Evolutionary conservation across 2,888 invertebrate genomes (phyloP).

Genomic region (Cheilosia variabilis): DNA sequence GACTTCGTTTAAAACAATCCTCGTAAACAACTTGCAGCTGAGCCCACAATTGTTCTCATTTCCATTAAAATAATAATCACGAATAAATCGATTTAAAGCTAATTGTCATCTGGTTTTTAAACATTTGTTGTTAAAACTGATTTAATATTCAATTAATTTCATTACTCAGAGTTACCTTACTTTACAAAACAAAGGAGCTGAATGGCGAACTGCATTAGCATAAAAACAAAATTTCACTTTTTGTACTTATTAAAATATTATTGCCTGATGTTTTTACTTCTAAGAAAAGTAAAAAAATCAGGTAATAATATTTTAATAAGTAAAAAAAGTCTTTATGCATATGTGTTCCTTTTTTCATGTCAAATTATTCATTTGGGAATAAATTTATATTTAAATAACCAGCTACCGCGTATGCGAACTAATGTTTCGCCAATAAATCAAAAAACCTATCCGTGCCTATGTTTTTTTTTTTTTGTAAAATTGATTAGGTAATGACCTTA

Average conservation of each 20-base stretch:
- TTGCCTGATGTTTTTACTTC: not conserved
- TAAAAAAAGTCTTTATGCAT: not conserved
- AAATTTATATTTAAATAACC: not conserved
- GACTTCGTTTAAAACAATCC: no score
- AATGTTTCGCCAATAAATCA: not conserved
- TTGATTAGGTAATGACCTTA: conserved; percentile 20
- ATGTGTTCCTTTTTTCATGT: not conserved
- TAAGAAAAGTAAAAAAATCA: no score
- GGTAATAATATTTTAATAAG: no score
- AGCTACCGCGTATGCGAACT: not conserved
- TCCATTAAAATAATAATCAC: not conserved
- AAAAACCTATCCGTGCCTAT: no score
- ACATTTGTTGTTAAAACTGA: not conserved
- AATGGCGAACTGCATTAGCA: conserved; percentile 1
- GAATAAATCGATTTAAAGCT: not conserved
- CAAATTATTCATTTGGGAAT: not conserved
- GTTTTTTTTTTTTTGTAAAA: not conserved
- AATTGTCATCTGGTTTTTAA: not conserved
- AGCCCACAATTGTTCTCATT: no score
- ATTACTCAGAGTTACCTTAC: not conserved
- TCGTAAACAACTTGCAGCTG: not conserved
- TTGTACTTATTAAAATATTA: not conserved
- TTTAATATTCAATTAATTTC: not conserved
- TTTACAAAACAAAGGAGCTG: not conserved
- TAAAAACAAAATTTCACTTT: not conserved